Evolutionary conservation across 2,113 vertebrate genomes (phyloP).

Genomic region (Plotosus lineatus): DNA sequence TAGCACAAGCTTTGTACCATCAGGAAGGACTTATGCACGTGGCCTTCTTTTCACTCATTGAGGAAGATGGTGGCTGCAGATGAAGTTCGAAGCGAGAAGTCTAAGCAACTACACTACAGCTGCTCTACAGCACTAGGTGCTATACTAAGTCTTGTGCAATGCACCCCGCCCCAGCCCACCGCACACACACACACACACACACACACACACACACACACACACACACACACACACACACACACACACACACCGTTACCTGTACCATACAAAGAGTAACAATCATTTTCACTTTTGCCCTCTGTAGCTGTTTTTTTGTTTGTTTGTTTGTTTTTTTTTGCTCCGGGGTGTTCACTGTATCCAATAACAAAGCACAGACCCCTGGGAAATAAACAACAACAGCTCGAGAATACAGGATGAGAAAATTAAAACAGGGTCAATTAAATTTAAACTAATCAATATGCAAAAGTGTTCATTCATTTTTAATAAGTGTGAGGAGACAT

Average conservation of each 20-base stretch:
- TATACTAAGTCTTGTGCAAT: too few species aligned
- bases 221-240: conserved; percentile 23
- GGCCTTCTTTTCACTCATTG: too few species aligned
- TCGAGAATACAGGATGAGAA: conserved; percentile 14
- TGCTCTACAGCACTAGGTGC: too few species aligned
- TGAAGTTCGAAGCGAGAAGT: too few species aligned
- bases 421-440: conserved; percentile 49
- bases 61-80: too few species aligned
- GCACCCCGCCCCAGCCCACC: too few species aligned
- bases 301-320: not conserved
- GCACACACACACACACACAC: not conserved
- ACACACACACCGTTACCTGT: not conserved
- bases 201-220: conserved; percentile 4
- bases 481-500: conserved; percentile 25
- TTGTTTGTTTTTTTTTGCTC: too few species aligned
- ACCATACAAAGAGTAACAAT: conserved; percentile 21
- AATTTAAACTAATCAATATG: conserved; percentile 46
- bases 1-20: too few species aligned
- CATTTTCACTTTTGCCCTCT: conserved; percentile 7
- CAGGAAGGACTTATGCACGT: too few species aligned
- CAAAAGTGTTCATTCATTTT: conserved; percentile 46
- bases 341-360: conserved; percentile 38
- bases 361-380: conserved; percentile 27
- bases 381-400: conserved; percentile 51
- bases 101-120: too few species aligned